These are phyloP conservation scores for Ianthella basta DNA, from an alignment of 37 sponge, comb jelly and placozoan species.

Conservation along the genomic window DNA sequence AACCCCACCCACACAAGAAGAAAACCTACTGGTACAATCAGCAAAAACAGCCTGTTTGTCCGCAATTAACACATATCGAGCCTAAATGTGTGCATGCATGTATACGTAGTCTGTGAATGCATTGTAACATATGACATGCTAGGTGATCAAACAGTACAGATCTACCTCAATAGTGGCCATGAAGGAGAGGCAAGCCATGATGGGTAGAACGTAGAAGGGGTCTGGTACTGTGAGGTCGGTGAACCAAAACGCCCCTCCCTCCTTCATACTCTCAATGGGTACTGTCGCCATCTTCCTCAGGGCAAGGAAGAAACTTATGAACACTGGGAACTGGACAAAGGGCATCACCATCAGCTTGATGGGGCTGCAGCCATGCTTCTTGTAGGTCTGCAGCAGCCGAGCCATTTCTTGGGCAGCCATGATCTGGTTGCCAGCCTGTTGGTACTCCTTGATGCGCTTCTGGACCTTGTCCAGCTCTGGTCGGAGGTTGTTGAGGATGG, in stretches of 20 bases:
- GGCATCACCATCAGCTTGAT: conserved; percentile 68
- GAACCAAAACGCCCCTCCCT: conserved; percentile 86
- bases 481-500: conserved; percentile 62
- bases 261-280: conserved; percentile 76
- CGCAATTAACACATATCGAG: too few relatives aligned
- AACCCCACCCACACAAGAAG: too few relatives aligned
- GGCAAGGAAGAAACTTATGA: conserved; percentile 77
- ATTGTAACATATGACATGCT: too few relatives aligned
- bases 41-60: too few relatives aligned
- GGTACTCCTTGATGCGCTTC: conserved; percentile 45
- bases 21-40: too few relatives aligned
- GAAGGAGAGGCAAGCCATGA: conserved; percentile 57
- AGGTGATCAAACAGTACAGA: too few relatives aligned
- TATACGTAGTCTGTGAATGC: too few relatives aligned
- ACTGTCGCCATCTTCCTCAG: conserved; percentile 68
- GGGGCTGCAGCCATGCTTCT: conserved; percentile 66
- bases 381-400: conserved; percentile 51
- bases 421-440: conserved; percentile 44
- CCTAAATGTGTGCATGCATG: too few relatives aligned
- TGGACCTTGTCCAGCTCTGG: conserved; percentile 52
- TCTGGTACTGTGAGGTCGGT: conserved; percentile 81
- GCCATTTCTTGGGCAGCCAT: conserved; percentile 31
- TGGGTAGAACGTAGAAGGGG: conserved; percentile 77
- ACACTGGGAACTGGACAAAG: conserved; percentile 61
- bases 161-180: conserved; percentile 46